A percentile compares a stretch with the other conserved stretches of the same genome.
Evolutionary conservation across 2,888 invertebrate genomes (phyloP).

Genomic region (Germaria angustata): DNA sequence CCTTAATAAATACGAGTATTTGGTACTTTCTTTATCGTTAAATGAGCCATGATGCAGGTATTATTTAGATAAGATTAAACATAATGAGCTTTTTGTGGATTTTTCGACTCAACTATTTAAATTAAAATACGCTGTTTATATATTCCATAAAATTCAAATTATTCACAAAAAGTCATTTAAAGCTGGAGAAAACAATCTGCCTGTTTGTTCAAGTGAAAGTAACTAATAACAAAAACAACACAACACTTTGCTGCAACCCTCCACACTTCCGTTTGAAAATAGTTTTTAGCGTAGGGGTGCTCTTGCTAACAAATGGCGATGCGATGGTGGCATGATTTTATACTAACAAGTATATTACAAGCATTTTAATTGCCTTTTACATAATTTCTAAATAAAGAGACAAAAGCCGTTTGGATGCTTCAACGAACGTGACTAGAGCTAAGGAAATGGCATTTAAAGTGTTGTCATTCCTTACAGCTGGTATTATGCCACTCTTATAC

Average conservation of each 20-base stretch:
- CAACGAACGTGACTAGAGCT: slow-evolving; percentile 61
- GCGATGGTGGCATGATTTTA: slow-evolving; percentile 12
- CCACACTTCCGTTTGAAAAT: background rate
- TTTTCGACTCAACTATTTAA: slow-evolving; percentile 1
- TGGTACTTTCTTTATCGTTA: background rate
- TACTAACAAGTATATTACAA: slow-evolving; percentile 60
- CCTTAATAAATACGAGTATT: background rate
- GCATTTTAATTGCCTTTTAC: slow-evolving; percentile 73
- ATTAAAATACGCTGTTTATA: slow-evolving; percentile 6
- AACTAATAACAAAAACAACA: slow-evolving; percentile 37
- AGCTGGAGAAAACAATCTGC: slow-evolving; percentile 4
- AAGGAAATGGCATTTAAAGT: slow-evolving; percentile 65
- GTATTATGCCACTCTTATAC: slow-evolving; percentile 19
- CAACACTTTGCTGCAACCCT: too few relatives aligned
- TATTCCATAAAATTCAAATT: slow-evolving; percentile 4
- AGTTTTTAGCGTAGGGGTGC: background rate
- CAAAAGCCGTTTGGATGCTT: slow-evolving; percentile 65
- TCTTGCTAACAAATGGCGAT: background rate
- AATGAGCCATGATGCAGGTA: background rate
- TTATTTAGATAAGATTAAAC: background rate
- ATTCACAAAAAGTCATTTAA: slow-evolving; percentile 6
- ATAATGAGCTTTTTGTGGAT: background rate
- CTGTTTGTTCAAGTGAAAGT: slow-evolving; percentile 42
- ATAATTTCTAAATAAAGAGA: slow-evolving; percentile 69
- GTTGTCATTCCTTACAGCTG: slow-evolving; percentile 55